Evolutionary conservation across 2,888 invertebrate genomes (phyloP).

Genomic region (Thera britannica): DNA sequence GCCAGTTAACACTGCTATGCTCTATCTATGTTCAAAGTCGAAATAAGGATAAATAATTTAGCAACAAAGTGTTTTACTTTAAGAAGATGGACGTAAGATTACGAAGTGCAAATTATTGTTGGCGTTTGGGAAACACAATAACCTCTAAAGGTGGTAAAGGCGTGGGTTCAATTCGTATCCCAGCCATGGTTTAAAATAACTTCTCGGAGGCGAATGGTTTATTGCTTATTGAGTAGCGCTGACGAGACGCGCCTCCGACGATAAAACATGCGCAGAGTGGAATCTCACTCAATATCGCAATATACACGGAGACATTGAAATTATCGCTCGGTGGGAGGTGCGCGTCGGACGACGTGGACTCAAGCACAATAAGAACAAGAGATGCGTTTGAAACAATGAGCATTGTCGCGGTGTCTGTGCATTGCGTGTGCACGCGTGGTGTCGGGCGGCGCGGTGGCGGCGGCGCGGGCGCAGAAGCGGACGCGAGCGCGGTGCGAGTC

Average conservation of each 20-base stretch:
- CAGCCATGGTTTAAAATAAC: slow-evolving; percentile 78
- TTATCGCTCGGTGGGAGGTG: slow-evolving; percentile 82
- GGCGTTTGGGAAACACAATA: slow-evolving; percentile 80
- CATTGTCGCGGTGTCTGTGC: slow-evolving; percentile 73
- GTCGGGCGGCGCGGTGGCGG: slow-evolving; percentile 46
- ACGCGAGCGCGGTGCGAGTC: slow-evolving; percentile 59
- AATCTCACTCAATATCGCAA: slow-evolving; percentile 82
- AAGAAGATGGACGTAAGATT: slow-evolving; percentile 14
- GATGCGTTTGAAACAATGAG: slow-evolving; percentile 79
- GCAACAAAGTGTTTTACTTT: slow-evolving; percentile 24
- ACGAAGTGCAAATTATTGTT: slow-evolving; percentile 50
- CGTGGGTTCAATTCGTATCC: slow-evolving; percentile 73
- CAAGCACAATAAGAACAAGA: slow-evolving; percentile 76
- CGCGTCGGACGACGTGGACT: slow-evolving; percentile 63
- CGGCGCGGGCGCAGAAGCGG: slow-evolving; percentile 56
- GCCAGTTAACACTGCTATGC: neutral
- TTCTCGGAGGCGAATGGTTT: slow-evolving; percentile 82
- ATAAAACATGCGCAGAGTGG: slow-evolving; percentile 77
- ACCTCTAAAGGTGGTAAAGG: slow-evolving; percentile 82
- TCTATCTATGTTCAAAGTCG: slow-evolving; percentile 31
- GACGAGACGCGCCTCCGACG: slow-evolving; percentile 78
- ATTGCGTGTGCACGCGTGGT: slow-evolving; percentile 54
- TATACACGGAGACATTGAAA: slow-evolving; percentile 80
- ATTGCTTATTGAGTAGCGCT: slow-evolving; percentile 83
- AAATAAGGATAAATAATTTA: slow-evolving; percentile 9